Base-by-base conservation (phyloP, 2,888 invertebrate species). In the Pristionchus maxplancki region DNA sequence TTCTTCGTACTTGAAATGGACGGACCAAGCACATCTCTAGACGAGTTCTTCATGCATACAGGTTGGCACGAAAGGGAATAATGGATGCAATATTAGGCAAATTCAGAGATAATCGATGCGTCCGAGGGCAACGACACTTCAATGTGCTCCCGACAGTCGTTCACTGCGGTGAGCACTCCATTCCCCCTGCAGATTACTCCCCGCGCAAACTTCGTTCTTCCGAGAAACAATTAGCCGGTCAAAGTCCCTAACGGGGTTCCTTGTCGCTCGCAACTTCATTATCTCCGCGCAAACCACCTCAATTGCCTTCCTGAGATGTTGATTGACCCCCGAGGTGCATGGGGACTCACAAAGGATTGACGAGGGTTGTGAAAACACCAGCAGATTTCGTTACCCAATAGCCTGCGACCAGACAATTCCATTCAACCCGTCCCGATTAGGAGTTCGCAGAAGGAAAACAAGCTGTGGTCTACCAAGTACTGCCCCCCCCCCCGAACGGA, bases 21-120 rank as follows among this genome's bases (percentile, higher is more conserved):
- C 20, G 24, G 31, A 74, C 40, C 71, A 40, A 74, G 71, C 71
- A 40, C 40, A 40, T 74, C 71, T 4, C 24, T 74, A 2, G 37
- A 20, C 9, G 40, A 74, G 37, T 4, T 40, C 40, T 17, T 40
- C 20, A 74, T n/a, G n/a, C n/a, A n/a, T n/a, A n/a, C n/a, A n/a
- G n/a, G n/a, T n/a, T n/a, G n/a, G n/a, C n/a, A n/a, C n/a, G n/a
- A n/a, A n/a, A n/a, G n/a, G n/a, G n/a, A 40, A 74, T 40, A 24
- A 40, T n/a, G n/a, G n/a, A n/a, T n/a, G n/a, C n/a, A n/a, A 37
- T 40, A 74, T 40, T 40, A 37, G 20, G 8, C 15, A 31, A 37
- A 17, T 74, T 78, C 28, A 78, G 78, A 78, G 48, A 28, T 78
- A 9, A 78, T 78, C 78, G 78, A 78, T 17, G 78, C 78, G 5